Base-by-base conservation (phyloP, 2,797 vertebrate species). In the Poecilia picta region DNA sequence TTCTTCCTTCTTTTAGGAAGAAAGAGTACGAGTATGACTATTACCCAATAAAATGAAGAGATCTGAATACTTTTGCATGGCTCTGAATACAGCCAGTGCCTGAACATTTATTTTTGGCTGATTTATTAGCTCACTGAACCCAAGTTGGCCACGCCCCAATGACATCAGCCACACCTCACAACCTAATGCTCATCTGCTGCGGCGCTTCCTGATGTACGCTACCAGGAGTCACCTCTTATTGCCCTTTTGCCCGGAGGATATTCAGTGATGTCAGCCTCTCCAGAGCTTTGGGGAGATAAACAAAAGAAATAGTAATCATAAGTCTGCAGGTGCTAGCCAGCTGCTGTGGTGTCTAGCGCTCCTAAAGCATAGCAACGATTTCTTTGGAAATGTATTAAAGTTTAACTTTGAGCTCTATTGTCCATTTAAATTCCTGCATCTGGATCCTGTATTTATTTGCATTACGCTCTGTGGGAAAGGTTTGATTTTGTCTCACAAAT, bases 321-420 rank as follows among this genome's bases (percentile, higher is more conserved):
- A 87, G 89, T 84, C 85, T 80, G 91, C 93, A 95, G 92, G 93
- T 95, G 94, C 89, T 82, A 79, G 84, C 92, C 92, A 95, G 92
- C 92, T 90, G 90, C 89, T 89, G 85, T 86, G 82, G 81, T 89
- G 85, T 91, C 92, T 83, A 47, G 76, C 74, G 81, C 89, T 88
- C 72, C 77, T 85, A 82, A 85, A 90, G 85, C 79, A 85, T 62
- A 77, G 83, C 79, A 82, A 64, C 82, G 68, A 81, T 73, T 31
- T 72, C 36, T 78, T 74, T 87, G 77, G 57, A 79, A 83, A 81
- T 72, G 20, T 45, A 49, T 33, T 72, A 31, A 53, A 78, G 59
- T 68, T 75, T 47, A 75, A 74, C 78, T 46, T 53, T 68, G 70
- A 79, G 76, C 53, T 85, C 51, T 76, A 36, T 83, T 64, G 43